phyloP scores from a whole-genome alignment of 2,113 vertebrate species.

The Brachyhypopomus occidentalis region DNA sequence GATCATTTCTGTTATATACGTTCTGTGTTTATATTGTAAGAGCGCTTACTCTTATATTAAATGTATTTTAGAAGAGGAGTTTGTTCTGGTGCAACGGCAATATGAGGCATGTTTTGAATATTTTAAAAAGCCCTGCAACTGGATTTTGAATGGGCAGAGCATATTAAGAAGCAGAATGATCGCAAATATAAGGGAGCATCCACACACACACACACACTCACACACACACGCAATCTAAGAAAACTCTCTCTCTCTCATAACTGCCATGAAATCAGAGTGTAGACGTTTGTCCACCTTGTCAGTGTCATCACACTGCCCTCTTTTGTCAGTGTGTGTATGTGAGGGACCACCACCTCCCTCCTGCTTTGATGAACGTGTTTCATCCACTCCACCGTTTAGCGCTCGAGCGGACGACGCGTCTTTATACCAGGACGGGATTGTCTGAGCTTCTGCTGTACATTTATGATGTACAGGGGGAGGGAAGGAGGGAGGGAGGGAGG shows the following conservation, averaged over 20 bases:
- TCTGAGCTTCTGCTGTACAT: slow-evolving; percentile 26
- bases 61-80: slow-evolving; percentile 3
- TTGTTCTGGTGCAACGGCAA: background rate
- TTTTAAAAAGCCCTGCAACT: background rate
- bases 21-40: background rate
- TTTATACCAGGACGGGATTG: slow-evolving; percentile 43
- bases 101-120: background rate
- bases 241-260: background rate
- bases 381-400: slow-evolving; percentile 50
- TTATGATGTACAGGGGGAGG: background rate
- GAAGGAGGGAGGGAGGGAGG: background rate
- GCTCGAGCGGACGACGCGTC: slow-evolving; percentile 48
- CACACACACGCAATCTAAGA: slow-evolving; percentile 8
- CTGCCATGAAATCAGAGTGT: slow-evolving; percentile 43
- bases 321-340: slow-evolving; percentile 72
- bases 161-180: background rate
- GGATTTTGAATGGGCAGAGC: background rate
- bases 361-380: slow-evolving; percentile 36
- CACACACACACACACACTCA: slow-evolving; percentile 29
- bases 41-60: background rate
- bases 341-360: slow-evolving; percentile 29
- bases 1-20: background rate
- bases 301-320: slow-evolving; percentile 80
- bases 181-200: background rate
- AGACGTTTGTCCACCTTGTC: slow-evolving; percentile 74